Evolutionary conservation across 2,888 invertebrate species (phyloP).

Genomic region (Polymixis lichenea): DNA sequence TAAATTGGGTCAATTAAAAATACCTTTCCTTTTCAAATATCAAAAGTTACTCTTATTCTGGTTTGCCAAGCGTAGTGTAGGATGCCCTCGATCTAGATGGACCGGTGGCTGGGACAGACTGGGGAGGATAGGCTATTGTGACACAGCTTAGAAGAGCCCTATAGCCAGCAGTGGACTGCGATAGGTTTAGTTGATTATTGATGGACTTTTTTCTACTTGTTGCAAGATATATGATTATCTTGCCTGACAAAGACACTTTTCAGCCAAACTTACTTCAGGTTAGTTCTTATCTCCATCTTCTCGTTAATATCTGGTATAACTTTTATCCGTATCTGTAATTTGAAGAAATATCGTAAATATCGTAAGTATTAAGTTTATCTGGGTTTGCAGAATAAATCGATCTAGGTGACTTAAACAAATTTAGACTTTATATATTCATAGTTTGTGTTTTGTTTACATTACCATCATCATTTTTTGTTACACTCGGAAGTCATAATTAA

Average conservation of each 20-base stretch:
- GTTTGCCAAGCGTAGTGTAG: too few relatives aligned
- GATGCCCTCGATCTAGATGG: background rate
- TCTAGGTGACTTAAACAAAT: too few relatives aligned
- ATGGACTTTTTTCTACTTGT: background rate
- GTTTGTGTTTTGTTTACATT: background rate
- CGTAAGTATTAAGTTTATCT: background rate
- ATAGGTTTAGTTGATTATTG: too few relatives aligned
- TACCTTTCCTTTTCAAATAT: background rate
- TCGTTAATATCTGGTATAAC: background rate
- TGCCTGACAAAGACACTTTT: background rate
- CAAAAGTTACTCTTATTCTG: background rate
- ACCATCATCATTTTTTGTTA: background rate
- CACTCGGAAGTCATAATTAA: background rate
- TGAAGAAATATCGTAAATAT: background rate
- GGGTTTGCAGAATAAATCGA: background rate
- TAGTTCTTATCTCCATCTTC: background rate
- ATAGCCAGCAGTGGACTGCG: background rate
- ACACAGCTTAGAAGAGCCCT: background rate
- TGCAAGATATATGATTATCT: background rate
- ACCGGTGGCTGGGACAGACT: background rate
- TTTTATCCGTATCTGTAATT: background rate
- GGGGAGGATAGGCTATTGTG: background rate
- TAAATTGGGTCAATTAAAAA: conserved; percentile 1
- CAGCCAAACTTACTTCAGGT: background rate
- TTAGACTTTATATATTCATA: background rate